Evolutionary conservation across 2,113 vertebrate species (phyloP), one percentile per base, ranked within the genome.

Genomic region (Serilophus lunatus): DNA sequence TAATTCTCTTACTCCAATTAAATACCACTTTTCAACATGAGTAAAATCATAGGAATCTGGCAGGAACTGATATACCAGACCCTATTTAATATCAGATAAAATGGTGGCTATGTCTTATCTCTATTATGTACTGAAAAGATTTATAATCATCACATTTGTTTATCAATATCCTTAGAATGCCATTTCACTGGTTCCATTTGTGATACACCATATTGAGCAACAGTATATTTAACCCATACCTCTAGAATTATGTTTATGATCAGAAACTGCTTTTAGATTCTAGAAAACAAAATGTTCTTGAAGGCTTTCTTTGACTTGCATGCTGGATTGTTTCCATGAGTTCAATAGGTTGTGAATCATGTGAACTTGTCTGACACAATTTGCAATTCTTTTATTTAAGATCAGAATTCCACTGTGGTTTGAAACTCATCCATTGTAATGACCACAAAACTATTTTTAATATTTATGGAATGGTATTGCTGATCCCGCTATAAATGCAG

Each of bases 371-470:
- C 89, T 88, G 89, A 83, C 82, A 94, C 59, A 82, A 75, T 94
- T 82, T 91, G 28, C 60, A 76, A 26, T 84, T 94, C 66, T 94
- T 95, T 90, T 82, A 92, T 61, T 93, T 85, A 90, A 87, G 88
- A 84, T 92, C 36, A 65, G 61, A 75, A 95, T 95, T 95, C 76
- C 60, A 51, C 38, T 97, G 91, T 86, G 88, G 91, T 92, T 96
- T 91, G 88, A 96, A 93, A 79, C 68, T 82, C 93, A 92, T 96
- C 91, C 89, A 96, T 95, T 96, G 93, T 94, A 95, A 96, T 93
- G 85, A 87, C 97, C 95, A 92, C 86, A 97, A 92, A 97, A 96
- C 82, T 97, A 97, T 96, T 98, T 98, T 97, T 97, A 97, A 95
- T 97, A 97, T 98, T 97, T 97, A 96, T 87, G 90, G 94, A 95